Base-by-base conservation (phyloP, 2,888 invertebrate genomes). In the Carpatolechia fugitivella region DNA sequence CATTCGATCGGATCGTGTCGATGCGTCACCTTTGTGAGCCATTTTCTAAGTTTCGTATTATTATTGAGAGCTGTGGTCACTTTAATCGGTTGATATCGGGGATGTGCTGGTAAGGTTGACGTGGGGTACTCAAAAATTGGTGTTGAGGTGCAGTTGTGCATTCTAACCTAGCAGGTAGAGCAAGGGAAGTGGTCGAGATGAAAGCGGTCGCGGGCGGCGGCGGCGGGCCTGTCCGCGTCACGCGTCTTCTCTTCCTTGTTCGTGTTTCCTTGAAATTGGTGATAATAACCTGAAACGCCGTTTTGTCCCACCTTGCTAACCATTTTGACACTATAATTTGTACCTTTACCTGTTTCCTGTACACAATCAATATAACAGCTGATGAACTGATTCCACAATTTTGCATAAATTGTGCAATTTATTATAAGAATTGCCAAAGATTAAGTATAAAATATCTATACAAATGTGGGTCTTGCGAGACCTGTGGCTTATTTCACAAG, bases 11-110 rank as follows among this genome's bases (percentile, higher is more conserved):
- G 82, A 85, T 85, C 84, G 85, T 87, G 86, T 87, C 87, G 88
- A 88, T 89, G 89, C 89, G 89, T 89, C 89, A 89, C 87, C 87
- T 85, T 85, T 85, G 88, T 86, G 83, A 87, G 86, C 87, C 85
- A 87, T 87, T 85, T 85, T 85, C 77, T 70, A 72, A 81, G 79
- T 81, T 85, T 76, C 78, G 67, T 65, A 65, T 61, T 78, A 73
- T 64, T 75, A 72, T 71, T 69, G 64, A 69, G 31, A 47, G 47
- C 14, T 16, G 30, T 30, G 11, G 14, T 13, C 29, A 29, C 24
- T 24, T 24, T 30, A 18, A 18, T 41, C 40, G 18, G 18, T 41
- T 41, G 29, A 52, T 31, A 29, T 51, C 3, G 30, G 29, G 16
- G 30, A 7, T 44, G 29, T 14, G 13, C 29, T 44, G 4, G 16